Evolutionary conservation across 2,113 vertebrate genomes (phyloP).

Genomic region (Sinocyclocheilus grahami): DNA sequence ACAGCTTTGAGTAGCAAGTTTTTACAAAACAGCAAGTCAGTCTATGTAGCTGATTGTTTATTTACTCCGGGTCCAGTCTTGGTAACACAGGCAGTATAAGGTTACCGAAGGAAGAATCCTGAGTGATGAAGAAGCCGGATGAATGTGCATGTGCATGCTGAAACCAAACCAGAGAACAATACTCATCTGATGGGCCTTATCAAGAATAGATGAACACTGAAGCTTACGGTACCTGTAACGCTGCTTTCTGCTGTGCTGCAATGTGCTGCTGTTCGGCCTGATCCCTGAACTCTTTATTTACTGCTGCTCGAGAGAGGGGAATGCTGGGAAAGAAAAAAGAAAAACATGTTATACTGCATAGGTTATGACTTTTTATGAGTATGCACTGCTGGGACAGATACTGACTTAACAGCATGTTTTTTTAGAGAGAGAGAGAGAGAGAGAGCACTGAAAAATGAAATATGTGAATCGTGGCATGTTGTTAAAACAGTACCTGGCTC

Average conservation of each 20-base stretch:
- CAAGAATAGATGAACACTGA: neutral
- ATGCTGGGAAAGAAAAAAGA: slow-evolving; percentile 71
- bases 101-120: slow-evolving; percentile 97
- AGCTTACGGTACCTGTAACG: slow-evolving; percentile 83
- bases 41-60: too few species aligned
- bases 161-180: slow-evolving; percentile 41
- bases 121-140: slow-evolving; percentile 97
- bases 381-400: neutral
- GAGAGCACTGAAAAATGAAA: neutral
- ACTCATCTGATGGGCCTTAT: neutral
- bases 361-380: neutral
- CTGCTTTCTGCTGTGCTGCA: slow-evolving; percentile 95
- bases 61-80: slow-evolving; percentile 87
- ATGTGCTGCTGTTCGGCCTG: slow-evolving; percentile 97
- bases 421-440: too few species aligned
- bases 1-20: neutral
- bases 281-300: slow-evolving; percentile 90
- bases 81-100: slow-evolving; percentile 96
- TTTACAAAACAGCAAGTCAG: neutral
- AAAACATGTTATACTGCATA: neutral
- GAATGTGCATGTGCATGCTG: slow-evolving; percentile 95
- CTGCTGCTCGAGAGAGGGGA: slow-evolving; percentile 81
- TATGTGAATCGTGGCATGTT: neutral
- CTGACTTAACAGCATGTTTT: neutral
- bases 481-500: slow-evolving; percentile 81